Base-by-base conservation (phyloP, 2,797 vertebrate species). In the Tadarida brasiliensis region DNA sequence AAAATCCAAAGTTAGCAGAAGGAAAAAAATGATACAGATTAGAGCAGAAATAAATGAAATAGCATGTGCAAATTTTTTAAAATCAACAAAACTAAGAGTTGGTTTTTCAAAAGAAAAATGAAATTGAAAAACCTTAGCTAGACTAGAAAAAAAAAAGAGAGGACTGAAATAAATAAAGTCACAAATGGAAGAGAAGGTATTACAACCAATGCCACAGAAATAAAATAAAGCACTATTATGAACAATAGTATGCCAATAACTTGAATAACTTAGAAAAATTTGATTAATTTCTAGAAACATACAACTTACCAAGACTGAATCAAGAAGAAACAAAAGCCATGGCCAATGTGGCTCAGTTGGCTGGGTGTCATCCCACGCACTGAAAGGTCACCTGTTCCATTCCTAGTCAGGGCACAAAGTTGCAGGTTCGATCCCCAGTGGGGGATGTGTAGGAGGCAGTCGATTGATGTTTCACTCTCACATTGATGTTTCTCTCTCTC, bases 21-120 rank as follows among this genome's bases (percentile, higher is more conserved):
- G 12, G n/a, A 76, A 82, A 26, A 22, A 90, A 70, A 67, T 35
- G 10, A 59, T 94, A 14, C 90, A 77, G 20, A 59, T 68, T 67
- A 76, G 87, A 87, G 11, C 19, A 76, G 35, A 86, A 87, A 74
- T 81, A 87, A 47, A 68, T 67, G 15, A 59, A 86, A 86, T 80
- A 15, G 11, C 63, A 16, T 81, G n/a, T 57, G n/a, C 1, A 80
- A 67, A 19, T 14, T 49, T 39, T 33, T 63, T 91, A 54, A 51
- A 82, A 65, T 35, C 49, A 51, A 91, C 70, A 39, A 87, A 87
- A 82, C 15, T 82, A 63, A 80, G 56, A 80, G 74, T 47, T 39
- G 4, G 5, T n/a, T 74, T 81, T 44, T 35, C 11, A 81, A 82
- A 91, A 81, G 39, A 67, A 39, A 49, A 94, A 47, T 8, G 80